These are phyloP conservation scores for Trachelus tabidus DNA, from an alignment of 2,888 invertebrate genomes.

Conservation along the genomic window DNA sequence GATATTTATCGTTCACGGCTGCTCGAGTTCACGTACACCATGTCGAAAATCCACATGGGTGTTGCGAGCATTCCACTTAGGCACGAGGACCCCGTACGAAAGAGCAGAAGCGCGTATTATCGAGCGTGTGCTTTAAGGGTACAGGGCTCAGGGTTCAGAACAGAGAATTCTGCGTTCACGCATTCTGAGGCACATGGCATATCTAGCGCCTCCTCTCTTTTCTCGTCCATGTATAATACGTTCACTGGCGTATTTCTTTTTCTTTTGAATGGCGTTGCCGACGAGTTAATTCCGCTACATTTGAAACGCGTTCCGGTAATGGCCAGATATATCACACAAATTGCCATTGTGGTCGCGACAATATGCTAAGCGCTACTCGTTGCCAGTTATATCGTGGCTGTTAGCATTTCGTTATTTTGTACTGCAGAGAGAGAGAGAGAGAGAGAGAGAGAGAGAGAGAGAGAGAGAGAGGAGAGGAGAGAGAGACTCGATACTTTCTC, in stretches of 20 bases:
- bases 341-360: conserved; percentile 65
- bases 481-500: not conserved
- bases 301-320: conserved; percentile 52
- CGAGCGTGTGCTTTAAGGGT: conserved; percentile 5
- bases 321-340: conserved; percentile 62
- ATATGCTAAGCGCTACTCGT: conserved; percentile 51
- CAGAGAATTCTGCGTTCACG: not conserved
- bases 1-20: conserved; percentile 57
- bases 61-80: not conserved
- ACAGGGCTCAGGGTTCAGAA: not conserved
- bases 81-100: not conserved
- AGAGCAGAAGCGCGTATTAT: conserved; percentile 33
- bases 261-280: conserved; percentile 9
- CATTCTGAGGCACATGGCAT: not conserved
- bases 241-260: conserved; percentile 12
- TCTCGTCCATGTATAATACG: not conserved
- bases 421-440: not conserved
- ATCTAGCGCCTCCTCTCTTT: not conserved
- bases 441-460: not conserved
- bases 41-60: not conserved
- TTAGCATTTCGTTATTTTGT: conserved; percentile 59
- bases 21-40: conserved; percentile 19
- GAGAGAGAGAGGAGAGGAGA: not conserved
- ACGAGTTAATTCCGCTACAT: conserved; percentile 64
- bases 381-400: conserved; percentile 35